Base-by-base conservation (phyloP, 2,888 invertebrate genomes). In the Anthophora plumipes region DNA sequence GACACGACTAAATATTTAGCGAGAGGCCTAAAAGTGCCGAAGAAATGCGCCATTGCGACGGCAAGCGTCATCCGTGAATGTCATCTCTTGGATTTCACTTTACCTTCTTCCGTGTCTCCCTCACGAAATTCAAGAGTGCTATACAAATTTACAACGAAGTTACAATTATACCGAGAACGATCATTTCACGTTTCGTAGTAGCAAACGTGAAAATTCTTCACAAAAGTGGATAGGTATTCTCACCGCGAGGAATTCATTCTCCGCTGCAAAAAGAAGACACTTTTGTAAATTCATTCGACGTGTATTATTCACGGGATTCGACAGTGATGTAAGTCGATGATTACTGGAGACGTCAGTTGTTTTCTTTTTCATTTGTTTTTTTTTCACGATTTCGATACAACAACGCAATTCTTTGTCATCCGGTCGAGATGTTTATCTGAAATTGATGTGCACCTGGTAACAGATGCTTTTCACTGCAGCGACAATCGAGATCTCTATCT, bases 401-500 rank as follows among this genome's bases (percentile, higher is more conserved):
- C 68, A 83, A 85, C 63, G 85, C 70, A 69, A 85, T 74, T 77
- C 69, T 68, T 83, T 68, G 70, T 81, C 76, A 83, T 83, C 81
- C 84, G 83, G 80, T 75, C 43, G 77, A 86, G 90, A 90, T 89
- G 74, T 50, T 85, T 87, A 90, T 90, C 90, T 74, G 54, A 68
- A 79, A 73, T 73, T 70, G 67, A 83, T 43, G 61, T 41, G 74
- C 80, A 59, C 60, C 75, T 75, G 81, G 71, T 70, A 84, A 82
- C 92, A 92, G 91, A 91, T 92, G 92, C 84, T 90, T 91, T 91
- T 86, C 89, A 89, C 82, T 71, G 61, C 57, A 74, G 73, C 77
- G 71, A 86, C 83, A 83, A 84, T 83, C 77, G 77, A 84, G 89
- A 89, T 89, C 84, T 71, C 74, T 67, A 90, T 90, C 89, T 80